Percentiles rank a stretch among this genome's conserved stretches.
phyloP scores from a whole-genome alignment of 2,888 invertebrate species.

The Rhimphoctona megacephalus region DNA sequence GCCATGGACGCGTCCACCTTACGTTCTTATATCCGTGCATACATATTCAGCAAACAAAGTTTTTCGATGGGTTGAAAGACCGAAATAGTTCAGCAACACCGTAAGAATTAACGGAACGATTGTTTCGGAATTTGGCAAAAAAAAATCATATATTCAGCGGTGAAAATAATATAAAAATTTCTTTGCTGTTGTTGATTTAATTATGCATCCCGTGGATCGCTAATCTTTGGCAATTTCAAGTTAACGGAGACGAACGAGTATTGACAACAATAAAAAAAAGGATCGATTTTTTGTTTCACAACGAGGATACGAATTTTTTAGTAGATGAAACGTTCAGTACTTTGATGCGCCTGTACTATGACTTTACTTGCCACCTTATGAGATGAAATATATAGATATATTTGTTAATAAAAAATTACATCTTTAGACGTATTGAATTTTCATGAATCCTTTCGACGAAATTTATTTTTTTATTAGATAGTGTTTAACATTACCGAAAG shows the following conservation, averaged over 20 bases:
- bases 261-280: not conserved
- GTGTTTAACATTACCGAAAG: conserved; percentile 7
- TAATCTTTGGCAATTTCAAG: not conserved
- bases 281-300: not conserved
- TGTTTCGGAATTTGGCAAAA: not conserved
- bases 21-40: not conserved
- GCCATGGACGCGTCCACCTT: conserved; percentile 22
- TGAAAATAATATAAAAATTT: not conserved
- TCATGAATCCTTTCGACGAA: not conserved
- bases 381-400: too few relatives aligned
- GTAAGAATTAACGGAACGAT: not conserved
- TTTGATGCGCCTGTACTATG: too few relatives aligned
- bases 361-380: too few relatives aligned
- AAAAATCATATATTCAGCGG: not conserved
- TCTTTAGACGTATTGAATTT: not conserved
- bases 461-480: not conserved
- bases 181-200: not conserved
- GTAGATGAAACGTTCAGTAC: too few relatives aligned
- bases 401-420: not conserved
- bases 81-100: conserved; percentile 3
- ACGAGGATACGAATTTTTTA: too few relatives aligned
- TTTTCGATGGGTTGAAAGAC: conserved; percentile 6
- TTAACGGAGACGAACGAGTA: not conserved
- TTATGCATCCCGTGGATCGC: too few relatives aligned
- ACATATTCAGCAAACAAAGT: not conserved